Percentiles rank a stretch among this genome's conserved stretches.
Conservation (phyloP, 2,113 vertebrate genomes). For the Cisticola juncidis region DNA sequence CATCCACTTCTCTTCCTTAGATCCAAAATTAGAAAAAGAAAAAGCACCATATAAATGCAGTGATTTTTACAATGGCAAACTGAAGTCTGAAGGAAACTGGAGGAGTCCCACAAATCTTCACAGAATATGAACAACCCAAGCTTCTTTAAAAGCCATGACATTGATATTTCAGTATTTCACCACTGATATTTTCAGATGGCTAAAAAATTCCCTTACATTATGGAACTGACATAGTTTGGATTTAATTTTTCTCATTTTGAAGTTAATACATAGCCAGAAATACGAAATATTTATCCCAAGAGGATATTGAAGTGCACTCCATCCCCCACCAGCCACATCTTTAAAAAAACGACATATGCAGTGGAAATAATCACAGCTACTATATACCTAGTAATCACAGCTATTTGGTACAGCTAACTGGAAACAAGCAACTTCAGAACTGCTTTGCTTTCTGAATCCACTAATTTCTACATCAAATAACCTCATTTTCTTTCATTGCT, state of each 20-base stretch:
- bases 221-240: fast-evolving
- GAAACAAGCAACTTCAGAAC: not conserved
- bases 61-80: not conserved
- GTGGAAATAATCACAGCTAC: not conserved
- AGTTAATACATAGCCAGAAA: not conserved
- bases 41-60: not conserved
- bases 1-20: not conserved
- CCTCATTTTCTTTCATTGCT: not conserved
- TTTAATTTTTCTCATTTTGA: not conserved
- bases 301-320: not conserved
- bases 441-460: not conserved
- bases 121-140: not conserved
- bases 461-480: not conserved
- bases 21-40: not conserved
- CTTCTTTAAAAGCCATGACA: not conserved
- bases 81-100: not conserved
- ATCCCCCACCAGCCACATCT: not conserved
- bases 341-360: no score
- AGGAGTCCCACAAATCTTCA: not conserved
- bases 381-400: not conserved
- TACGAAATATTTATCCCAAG: not conserved
- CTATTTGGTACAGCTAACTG: not conserved
- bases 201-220: not conserved
- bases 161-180: not conserved
- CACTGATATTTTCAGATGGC: not conserved